Conservation (phyloP, 2,888 invertebrate species). For the Drosophila birchii region DNA sequence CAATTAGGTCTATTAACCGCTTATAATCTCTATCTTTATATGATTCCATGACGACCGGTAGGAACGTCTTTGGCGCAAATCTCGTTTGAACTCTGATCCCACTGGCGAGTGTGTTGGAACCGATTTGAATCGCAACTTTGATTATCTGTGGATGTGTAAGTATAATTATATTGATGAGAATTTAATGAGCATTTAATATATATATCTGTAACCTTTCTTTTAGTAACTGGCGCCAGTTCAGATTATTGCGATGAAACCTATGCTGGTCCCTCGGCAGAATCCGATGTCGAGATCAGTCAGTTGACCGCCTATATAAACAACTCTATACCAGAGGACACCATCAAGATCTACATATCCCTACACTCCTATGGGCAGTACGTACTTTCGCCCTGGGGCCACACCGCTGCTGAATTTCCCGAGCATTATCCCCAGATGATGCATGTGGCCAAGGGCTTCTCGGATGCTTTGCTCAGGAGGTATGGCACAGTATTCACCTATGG, state of each 20-base stretch:
- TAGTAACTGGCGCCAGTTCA: conserved; percentile 85
- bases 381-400: conserved; percentile 87
- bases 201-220: neutral
- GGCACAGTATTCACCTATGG: conserved; percentile 86
- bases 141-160: conserved; percentile 82
- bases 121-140: conserved; percentile 84
- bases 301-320: conserved; percentile 85
- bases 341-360: conserved; percentile 87
- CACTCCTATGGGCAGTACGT: conserved; percentile 88
- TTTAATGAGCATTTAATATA: neutral
- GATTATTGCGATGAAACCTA: conserved; percentile 84
- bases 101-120: conserved; percentile 81
- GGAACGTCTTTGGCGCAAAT: conserved; percentile 89
- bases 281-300: conserved; percentile 86
- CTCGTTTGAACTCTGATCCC: conserved; percentile 85
- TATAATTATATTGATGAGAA: neutral
- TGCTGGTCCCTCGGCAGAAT: conserved; percentile 86
- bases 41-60: conserved; percentile 66
- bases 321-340: conserved; percentile 82
- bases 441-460: conserved; percentile 86
- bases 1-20: conserved; percentile 21
- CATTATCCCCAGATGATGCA: conserved; percentile 86
- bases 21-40: conserved; percentile 60
- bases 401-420: conserved; percentile 83
- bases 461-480: conserved; percentile 85